These are phyloP conservation scores for Eutolmus rufibarbis DNA, from an alignment of 2,888 invertebrate species.

Conservation along the genomic window DNA sequence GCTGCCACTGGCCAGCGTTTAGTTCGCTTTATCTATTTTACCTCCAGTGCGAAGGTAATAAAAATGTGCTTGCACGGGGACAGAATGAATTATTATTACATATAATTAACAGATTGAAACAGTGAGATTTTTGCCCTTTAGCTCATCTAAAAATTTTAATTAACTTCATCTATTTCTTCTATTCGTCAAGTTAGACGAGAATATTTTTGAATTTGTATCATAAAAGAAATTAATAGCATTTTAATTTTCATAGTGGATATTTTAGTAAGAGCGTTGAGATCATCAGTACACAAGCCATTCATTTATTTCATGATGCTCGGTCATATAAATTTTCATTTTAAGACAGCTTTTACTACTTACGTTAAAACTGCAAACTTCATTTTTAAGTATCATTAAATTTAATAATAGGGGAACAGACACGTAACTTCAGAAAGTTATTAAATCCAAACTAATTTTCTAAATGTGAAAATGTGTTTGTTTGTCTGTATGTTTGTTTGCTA, in stretches of 20 bases:
- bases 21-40: slow-evolving; percentile 36
- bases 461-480: too few relatives aligned
- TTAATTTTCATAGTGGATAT: neutral
- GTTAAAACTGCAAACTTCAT: too few relatives aligned
- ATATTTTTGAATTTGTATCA: neutral
- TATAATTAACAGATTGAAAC: neutral
- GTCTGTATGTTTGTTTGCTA: too few relatives aligned
- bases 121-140: neutral
- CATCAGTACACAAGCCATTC: neutral
- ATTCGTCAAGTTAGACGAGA: neutral
- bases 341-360: too few relatives aligned
- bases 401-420: too few relatives aligned
- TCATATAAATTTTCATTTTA: too few relatives aligned
- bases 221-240: neutral
- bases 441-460: too few relatives aligned
- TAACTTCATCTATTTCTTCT: neutral
- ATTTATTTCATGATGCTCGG: too few relatives aligned
- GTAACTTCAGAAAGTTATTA: too few relatives aligned
- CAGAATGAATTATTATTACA: neutral
- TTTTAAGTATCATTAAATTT: too few relatives aligned
- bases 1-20: neutral
- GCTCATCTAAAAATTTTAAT: neutral
- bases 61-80: neutral
- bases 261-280: neutral
- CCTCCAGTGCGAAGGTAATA: slow-evolving; percentile 31